Conservation (phyloP, 1,140 invertebrate genomes). For the Agrilus planipennis region DNA sequence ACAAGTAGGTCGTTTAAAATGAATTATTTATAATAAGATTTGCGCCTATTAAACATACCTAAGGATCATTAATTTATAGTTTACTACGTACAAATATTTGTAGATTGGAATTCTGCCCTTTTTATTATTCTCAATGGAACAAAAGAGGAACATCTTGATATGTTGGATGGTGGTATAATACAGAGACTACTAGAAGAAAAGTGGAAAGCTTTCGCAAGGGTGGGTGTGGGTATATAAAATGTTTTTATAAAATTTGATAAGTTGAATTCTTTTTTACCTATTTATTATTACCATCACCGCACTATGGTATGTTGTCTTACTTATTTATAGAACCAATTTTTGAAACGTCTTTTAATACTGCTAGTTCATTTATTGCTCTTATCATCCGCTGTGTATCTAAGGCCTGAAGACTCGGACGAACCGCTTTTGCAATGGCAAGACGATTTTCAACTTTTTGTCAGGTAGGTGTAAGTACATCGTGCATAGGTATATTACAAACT, state of each 20-base stretch:
- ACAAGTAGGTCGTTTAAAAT: slow-evolving; percentile 60
- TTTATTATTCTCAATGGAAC: slow-evolving; percentile 96
- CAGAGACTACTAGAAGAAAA: slow-evolving; percentile 95
- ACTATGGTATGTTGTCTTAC: too few relatives aligned
- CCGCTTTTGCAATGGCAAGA: slow-evolving; percentile 42
- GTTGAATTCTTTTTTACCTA: too few relatives aligned
- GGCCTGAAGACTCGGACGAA: slow-evolving; percentile 52
- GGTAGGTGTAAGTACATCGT: too few relatives aligned
- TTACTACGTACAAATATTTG: slow-evolving; percentile 18
- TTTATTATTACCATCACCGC: too few relatives aligned
- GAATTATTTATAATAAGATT: slow-evolving; percentile 1
- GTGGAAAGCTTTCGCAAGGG: slow-evolving; percentile 97
- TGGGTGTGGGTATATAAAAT: too few relatives aligned
- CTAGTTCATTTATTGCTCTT: slow-evolving; percentile 78
- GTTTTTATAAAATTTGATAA: too few relatives aligned
- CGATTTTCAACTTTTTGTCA: slow-evolving; percentile 38
- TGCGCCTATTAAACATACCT: background rate
- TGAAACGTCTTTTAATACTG: slow-evolving; percentile 78
- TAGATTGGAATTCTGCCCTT: slow-evolving; percentile 96
- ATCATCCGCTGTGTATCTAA: slow-evolving; percentile 79
- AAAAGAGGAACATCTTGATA: slow-evolving; percentile 95
- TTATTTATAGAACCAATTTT: slow-evolving; percentile 68
- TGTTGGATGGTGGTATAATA: slow-evolving; percentile 97
- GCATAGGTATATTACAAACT: too few relatives aligned
- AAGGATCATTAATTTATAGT: background rate